A percentile compares a stretch with the other conserved stretches of the same genome.
These are phyloP conservation scores for Heliconius ismenius DNA, from an alignment of 2,888 invertebrate species.

Conservation along the genomic window DNA sequence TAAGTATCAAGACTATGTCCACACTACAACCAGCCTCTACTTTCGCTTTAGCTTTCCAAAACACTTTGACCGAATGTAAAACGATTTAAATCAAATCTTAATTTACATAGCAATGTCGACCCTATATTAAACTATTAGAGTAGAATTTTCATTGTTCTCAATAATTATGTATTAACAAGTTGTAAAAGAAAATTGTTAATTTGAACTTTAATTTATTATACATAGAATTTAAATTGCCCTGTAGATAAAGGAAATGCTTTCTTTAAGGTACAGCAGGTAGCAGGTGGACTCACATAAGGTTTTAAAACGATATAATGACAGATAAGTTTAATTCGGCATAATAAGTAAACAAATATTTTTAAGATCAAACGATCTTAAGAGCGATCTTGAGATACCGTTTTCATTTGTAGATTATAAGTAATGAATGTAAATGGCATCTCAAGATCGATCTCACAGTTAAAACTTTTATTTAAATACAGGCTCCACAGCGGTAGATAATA, in stretches of 20 bases:
- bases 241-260: slow-evolving; percentile 39
- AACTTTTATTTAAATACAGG: too few species aligned
- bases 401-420: too few species aligned
- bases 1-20: slow-evolving; percentile 65
- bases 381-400: too few species aligned
- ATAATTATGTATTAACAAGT: slow-evolving; percentile 27
- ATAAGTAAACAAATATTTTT: too few species aligned
- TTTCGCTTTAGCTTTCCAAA: slow-evolving; percentile 80
- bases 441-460: too few species aligned
- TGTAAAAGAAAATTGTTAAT: slow-evolving; percentile 30
- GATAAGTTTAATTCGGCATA: too few species aligned
- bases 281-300: background rate
- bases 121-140: slow-evolving; percentile 26
- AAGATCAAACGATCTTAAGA: too few species aligned
- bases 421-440: too few species aligned
- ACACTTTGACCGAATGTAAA: slow-evolving; percentile 52
- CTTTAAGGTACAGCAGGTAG: slow-evolving; percentile 29
- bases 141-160: slow-evolving; percentile 26
- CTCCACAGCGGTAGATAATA: too few species aligned
- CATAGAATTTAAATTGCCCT: slow-evolving; percentile 51
- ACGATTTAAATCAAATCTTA: slow-evolving; percentile 51
- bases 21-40: slow-evolving; percentile 60
- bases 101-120: slow-evolving; percentile 40
- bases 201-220: slow-evolving; percentile 22
- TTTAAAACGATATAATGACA: too few species aligned